Conservation (phyloP, 2,797 vertebrate species). For the Chromis chromis region DNA sequence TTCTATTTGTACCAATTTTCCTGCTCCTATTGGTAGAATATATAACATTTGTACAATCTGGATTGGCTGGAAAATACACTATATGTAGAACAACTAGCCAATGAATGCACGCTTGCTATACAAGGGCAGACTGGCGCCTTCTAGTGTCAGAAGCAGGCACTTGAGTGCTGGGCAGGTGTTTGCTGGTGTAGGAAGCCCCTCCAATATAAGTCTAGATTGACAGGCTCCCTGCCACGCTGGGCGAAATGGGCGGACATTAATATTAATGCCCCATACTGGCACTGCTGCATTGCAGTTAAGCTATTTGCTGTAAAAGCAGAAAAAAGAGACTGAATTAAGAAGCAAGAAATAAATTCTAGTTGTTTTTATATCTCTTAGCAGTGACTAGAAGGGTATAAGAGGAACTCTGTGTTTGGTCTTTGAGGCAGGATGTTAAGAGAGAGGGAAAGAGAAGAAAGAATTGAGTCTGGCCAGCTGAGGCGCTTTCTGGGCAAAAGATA, state of each 20-base stretch:
- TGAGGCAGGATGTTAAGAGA: slow-evolving; percentile 12
- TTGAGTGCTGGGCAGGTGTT: slow-evolving; percentile 55
- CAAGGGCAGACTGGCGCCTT: slow-evolving; percentile 51
- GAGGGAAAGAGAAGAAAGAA: slow-evolving; percentile 11
- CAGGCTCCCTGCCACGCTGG: slow-evolving; percentile 77
- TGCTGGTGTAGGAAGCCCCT: slow-evolving; percentile 52
- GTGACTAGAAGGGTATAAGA: slow-evolving; percentile 39
- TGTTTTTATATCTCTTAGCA: slow-evolving; percentile 50
- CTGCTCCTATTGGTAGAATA: slow-evolving; percentile 49
- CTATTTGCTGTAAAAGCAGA: slow-evolving; percentile 76
- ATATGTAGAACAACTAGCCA: slow-evolving; percentile 48
- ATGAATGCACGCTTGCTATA: slow-evolving; percentile 38
- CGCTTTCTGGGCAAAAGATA: slow-evolving; percentile 12
- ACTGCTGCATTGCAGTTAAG: slow-evolving; percentile 86
- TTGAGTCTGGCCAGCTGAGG: slow-evolving; percentile 27
- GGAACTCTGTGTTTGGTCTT: slow-evolving; percentile 23
- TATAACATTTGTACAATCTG: slow-evolving; percentile 38
- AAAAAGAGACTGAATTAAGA: slow-evolving; percentile 65
- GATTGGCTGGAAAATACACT: slow-evolving; percentile 61
- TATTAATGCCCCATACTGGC: slow-evolving; percentile 82
- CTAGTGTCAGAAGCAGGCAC: slow-evolving; percentile 43
- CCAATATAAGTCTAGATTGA: slow-evolving; percentile 73
- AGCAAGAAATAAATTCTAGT: slow-evolving; percentile 58
- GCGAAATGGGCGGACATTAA: slow-evolving; percentile 81
- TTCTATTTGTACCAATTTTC: slow-evolving; percentile 51